Percentiles rank a stretch among this genome's conserved stretches.
Evolutionary conservation across 2,888 invertebrate genomes (phyloP).

Genomic region (Drosophila parthenogenetica): DNA sequence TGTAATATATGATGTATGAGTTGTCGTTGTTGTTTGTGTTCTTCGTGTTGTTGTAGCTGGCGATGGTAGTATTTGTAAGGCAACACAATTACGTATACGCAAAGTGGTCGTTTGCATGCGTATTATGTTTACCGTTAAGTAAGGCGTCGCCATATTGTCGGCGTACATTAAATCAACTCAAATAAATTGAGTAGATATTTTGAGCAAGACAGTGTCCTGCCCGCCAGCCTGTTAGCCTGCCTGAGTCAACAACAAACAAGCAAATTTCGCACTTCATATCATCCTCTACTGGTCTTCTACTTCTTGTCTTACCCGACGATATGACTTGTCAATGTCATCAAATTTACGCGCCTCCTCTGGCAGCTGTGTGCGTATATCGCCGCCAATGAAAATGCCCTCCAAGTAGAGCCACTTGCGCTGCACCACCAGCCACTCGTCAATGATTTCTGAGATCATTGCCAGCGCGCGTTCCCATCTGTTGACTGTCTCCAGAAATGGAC

Average conservation of each 20-base stretch:
- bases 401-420: slow-evolving; percentile 97
- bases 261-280: slow-evolving; percentile 33
- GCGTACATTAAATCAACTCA: slow-evolving; percentile 74
- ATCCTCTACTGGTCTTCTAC: slow-evolving; percentile 27
- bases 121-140: slow-evolving; percentile 82
- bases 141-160: slow-evolving; percentile 81
- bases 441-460: slow-evolving; percentile 92
- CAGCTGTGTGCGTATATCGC: slow-evolving; percentile 93
- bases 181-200: slow-evolving; percentile 73
- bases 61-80: slow-evolving; percentile 36
- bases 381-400: slow-evolving; percentile 96
- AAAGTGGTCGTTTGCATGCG: slow-evolving; percentile 79
- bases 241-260: slow-evolving; percentile 42
- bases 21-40: slow-evolving; percentile 3
- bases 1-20: slow-evolving; percentile 46
- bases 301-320: slow-evolving; percentile 87
- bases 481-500: slow-evolving; percentile 93
- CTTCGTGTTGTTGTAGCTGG: slow-evolving; percentile 4
- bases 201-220: slow-evolving; percentile 37
- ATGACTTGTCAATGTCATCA: slow-evolving; percentile 93
- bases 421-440: slow-evolving; percentile 94
- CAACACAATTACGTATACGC: slow-evolving; percentile 74
- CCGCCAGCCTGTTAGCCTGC: slow-evolving; percentile 1
- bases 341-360: slow-evolving; percentile 96
- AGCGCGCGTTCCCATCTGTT: slow-evolving; percentile 94